Base-by-base conservation (phyloP, 2,888 invertebrate genomes). In the Catocala fraxini region DNA sequence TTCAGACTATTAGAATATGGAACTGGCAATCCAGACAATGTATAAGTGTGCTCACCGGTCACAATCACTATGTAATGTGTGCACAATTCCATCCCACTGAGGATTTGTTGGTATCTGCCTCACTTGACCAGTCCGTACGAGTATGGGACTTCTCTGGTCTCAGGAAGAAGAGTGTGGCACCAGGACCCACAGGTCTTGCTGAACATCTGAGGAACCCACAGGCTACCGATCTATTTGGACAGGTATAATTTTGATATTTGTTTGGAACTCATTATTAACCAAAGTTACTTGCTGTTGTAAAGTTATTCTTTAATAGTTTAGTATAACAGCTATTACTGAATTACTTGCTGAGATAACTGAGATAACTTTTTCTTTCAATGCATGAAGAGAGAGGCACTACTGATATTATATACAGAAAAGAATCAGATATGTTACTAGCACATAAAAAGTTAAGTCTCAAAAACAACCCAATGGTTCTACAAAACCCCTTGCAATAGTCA, bases 21-120 rank as follows among this genome's bases (percentile, higher is more conserved):
- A 99, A 99, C 89, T 99, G 99, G 99, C 99, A 99, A 89, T 99
- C 99, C 46, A 96, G 99, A 15, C 98, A 98, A 64, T 99, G 99
- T 84, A 98, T 99, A 82, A 98, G 98, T 80, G 98, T 98, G 0
- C 94, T 98, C 4, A 98, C 98, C 0, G 99, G 99, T 0, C 99
- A 99, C 94, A 99, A 99, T 91, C 99, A 99, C 89, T 99, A 99
- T 89, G 99, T 99, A 0, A 99, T 99, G 99, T 99, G 99, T 86
- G 99, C 99, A 0, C 97, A 98, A 89, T 99, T 99, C 91, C 99
- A 99, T 88, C 98, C 98, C 0, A 96, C 97, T 0, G 99, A 99
- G 81, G 99, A 99, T 89, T 96, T 99, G 57, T 97, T 99, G 25
- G 99, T 99, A 0, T 99, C 99, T 0, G 99, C 99, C 0, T 99